phyloP scores from a whole-genome alignment of 1,140 invertebrate species.

The Euglossa dilemma region DNA sequence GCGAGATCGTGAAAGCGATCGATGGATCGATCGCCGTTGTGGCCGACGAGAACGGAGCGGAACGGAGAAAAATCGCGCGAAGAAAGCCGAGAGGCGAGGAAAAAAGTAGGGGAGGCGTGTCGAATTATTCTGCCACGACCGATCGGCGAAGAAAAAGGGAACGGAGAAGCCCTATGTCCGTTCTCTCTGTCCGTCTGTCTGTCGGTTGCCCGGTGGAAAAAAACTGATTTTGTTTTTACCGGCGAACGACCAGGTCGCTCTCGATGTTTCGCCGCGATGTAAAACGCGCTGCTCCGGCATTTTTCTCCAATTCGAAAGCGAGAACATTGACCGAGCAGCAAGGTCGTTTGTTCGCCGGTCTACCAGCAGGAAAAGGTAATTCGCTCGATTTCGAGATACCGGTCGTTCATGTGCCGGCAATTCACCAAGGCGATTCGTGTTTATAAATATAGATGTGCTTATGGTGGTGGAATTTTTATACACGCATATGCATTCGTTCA shows the following conservation, averaged over 20 bases:
- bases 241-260: not conserved
- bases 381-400: not conserved
- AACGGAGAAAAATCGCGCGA: conserved; percentile 61
- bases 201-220: not conserved
- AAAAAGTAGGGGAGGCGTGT: conserved; percentile 12
- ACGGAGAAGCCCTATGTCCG: not conserved
- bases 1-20: conserved; percentile 46
- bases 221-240: conserved; percentile 46
- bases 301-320: conserved; percentile 44
- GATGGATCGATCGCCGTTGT: conserved; percentile 1
- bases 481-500: not conserved
- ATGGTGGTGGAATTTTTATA: too few relatives aligned
- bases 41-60: conserved; percentile 42
- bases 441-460: not conserved
- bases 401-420: not conserved
- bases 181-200: not conserved
- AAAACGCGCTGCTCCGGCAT: not conserved
- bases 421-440: not conserved
- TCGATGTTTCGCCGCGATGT: conserved; percentile 11
- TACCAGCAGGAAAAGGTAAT: not conserved
- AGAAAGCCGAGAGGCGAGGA: conserved; percentile 17
- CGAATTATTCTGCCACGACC: conserved; percentile 36
- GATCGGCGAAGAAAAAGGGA: conserved; percentile 25
- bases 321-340: conserved; percentile 24
- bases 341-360: not conserved